Percentiles rank a stretch among this genome's conserved stretches.
phyloP scores from a whole-genome alignment of 2,888 invertebrate species.

The Lamellibrachia columna region DNA sequence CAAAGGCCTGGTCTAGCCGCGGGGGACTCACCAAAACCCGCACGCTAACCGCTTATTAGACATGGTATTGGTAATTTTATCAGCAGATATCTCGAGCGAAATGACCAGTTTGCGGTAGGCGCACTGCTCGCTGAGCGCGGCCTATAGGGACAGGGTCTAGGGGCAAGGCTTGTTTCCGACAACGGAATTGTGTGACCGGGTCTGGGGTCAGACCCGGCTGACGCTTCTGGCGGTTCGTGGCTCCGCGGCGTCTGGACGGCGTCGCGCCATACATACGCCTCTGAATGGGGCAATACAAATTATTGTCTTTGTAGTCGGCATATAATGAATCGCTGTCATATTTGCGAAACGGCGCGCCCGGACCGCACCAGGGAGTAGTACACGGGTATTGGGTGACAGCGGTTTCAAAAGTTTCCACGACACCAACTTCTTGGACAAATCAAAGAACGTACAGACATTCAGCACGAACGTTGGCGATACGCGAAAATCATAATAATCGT shows the following conservation, averaged over 20 bases:
- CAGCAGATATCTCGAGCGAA: slow-evolving; percentile 1
- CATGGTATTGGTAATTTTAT: not conserved
- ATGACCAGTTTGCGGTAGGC: not conserved
- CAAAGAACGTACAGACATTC: not conserved
- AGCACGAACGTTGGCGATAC: not conserved
- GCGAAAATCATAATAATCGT: not conserved
- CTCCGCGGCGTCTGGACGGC: not conserved
- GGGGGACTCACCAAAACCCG: not conserved
- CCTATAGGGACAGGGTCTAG: not conserved
- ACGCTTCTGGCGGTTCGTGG: not conserved
- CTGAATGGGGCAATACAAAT: not conserved
- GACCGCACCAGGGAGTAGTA: not conserved
- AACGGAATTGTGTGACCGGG: not conserved
- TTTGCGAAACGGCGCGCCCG: not conserved
- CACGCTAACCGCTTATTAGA: slow-evolving; percentile 16
- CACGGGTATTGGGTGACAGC: slow-evolving; percentile 12
- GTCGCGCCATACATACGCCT: not conserved
- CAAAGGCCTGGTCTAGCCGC: not conserved
- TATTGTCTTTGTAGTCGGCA: slow-evolving; percentile 16
- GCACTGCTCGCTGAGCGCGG: not conserved
- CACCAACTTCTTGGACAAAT: not conserved
- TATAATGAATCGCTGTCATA: slow-evolving; percentile 12
- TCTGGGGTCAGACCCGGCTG: not conserved
- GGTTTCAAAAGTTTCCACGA: not conserved
- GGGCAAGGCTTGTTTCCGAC: not conserved